Conservation (phyloP, 2,888 invertebrate species). For the Falcaria lacertinaria region DNA sequence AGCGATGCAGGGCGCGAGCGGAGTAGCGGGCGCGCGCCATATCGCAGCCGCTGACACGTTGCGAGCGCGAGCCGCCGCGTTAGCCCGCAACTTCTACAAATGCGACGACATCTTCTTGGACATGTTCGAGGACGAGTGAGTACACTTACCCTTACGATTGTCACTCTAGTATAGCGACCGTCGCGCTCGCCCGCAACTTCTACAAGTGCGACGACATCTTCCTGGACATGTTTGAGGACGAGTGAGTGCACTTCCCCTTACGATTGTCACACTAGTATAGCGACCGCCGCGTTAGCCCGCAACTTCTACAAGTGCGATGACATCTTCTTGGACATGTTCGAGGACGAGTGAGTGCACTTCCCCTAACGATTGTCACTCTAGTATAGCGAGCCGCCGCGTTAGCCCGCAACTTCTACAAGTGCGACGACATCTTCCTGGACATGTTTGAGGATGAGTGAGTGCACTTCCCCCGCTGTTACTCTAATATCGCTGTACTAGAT, state of each 20-base stretch:
- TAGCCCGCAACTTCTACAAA: slow-evolving; percentile 95
- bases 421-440: slow-evolving; percentile 98
- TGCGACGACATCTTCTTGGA: slow-evolving; percentile 99
- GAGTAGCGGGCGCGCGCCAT: slow-evolving; percentile 80
- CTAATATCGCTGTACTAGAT: too few relatives aligned
- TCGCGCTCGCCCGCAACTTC: slow-evolving; percentile 91
- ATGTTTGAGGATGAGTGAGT: slow-evolving; percentile 97
- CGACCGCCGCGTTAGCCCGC: slow-evolving; percentile 89
- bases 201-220: slow-evolving; percentile 99
- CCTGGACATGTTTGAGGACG: slow-evolving; percentile 99
- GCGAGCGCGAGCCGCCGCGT: slow-evolving; percentile 88
- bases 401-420: slow-evolving; percentile 95
- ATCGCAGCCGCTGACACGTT: slow-evolving; percentile 76
- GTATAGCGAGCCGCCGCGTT: slow-evolving; percentile 92
- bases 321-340: slow-evolving; percentile 98
- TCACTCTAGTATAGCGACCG: too few relatives aligned
- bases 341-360: slow-evolving; percentile 87
- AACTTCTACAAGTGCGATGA: slow-evolving; percentile 99
- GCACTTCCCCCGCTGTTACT: neutral
- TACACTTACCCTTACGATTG: slow-evolving; percentile 13
- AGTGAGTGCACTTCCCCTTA: slow-evolving; percentile 69
- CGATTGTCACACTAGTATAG: neutral
- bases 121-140: slow-evolving; percentile 97
- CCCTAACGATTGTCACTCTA: neutral
- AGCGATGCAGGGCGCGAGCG: slow-evolving; percentile 77